Base-by-base conservation (phyloP, 2,113 vertebrate species). In the Galeopterus variegatus region DNA sequence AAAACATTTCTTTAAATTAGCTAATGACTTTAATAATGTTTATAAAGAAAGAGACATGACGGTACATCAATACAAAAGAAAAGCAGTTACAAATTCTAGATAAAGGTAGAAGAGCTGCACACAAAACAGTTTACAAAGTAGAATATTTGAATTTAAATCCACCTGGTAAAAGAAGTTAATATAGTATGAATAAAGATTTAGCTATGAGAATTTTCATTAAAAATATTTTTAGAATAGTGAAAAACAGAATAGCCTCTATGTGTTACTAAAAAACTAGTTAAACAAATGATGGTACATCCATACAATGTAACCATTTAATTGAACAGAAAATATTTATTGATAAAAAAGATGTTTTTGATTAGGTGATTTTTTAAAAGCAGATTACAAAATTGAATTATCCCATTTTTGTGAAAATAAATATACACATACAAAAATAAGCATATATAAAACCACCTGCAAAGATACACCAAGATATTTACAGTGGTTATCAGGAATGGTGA, bases 301-400 rank as follows among this genome's bases (percentile, higher is more conserved):
- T 97, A 97, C 96, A 98, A 93, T 96, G 80, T 33, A 92, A 97
- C 87, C 73, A 92, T 70, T 94, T 90, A 95, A 89, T 14, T 70
- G 56, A 88, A 93, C 1, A 95, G 54, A 76, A 96, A 97, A 84
- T 69, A 93, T 97, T 96, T 96, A 96, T 95, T 96, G 52, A 95
- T 73, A 60, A 65, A 94, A 97, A 93, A 77, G 60, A 56, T 90
- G 58, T 26, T 97, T 92, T 65, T 84, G n/a, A 69, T 80, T 79
- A 89, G 64, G 24, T 33, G 93, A 48, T 89, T 94, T 89, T 92
- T 94, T 54, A 41, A 36, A 93, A 92, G 48, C 67, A 93, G n/a
- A 50, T 96, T 97, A 97, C 93, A 98, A 95, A 97, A 96, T 21
- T 90, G 5, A 92, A 93, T 92, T 62, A 84, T 88, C 92, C 13